phyloP scores from a whole-genome alignment of 2,888 invertebrate genomes.

The Phymatocera aterrima region DNA sequence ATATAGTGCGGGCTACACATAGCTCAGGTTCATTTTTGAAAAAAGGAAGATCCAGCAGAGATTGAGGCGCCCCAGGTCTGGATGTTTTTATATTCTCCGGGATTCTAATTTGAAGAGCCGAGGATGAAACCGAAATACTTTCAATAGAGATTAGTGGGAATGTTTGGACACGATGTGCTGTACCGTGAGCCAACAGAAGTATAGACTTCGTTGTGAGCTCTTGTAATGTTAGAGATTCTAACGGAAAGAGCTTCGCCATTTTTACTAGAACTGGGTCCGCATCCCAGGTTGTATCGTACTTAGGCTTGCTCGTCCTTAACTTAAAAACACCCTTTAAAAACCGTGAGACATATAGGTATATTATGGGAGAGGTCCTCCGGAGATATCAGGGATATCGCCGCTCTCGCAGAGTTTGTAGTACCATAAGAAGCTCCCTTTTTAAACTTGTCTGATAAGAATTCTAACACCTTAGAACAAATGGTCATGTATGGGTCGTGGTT shows the following conservation, averaged over 20 bases:
- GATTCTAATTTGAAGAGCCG: constrained; percentile 47
- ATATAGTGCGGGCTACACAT: neutral
- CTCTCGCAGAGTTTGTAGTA: neutral
- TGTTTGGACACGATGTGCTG: constrained; percentile 48
- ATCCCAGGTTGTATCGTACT: constrained; percentile 48
- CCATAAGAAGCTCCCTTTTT: constrained; percentile 4
- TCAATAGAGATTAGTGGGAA: constrained; percentile 48
- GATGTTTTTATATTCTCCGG: constrained; percentile 45
- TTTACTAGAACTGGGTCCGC: constrained; percentile 15
- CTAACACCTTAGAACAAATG: neutral
- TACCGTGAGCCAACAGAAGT: constrained; percentile 48
- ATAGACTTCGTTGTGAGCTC: constrained; percentile 46
- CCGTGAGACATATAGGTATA: neutral
- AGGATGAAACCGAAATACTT: constrained; percentile 39
- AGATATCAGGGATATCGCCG: neutral
- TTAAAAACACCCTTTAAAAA: neutral
- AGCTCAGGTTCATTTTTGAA: neutral
- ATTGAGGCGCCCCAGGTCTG: constrained; percentile 31
- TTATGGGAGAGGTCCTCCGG: constrained; percentile 2
- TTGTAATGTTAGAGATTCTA: constrained; percentile 44
- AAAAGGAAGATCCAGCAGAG: constrained; percentile 34
- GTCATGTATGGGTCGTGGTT: neutral
- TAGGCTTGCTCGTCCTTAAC: neutral
- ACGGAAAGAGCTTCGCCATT: constrained; percentile 32
- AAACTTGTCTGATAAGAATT: neutral